Evolutionary conservation across 2,888 invertebrate species (phyloP), one percentile per base, ranked within the genome.

Genomic region (Scaeva pyrastri): DNA sequence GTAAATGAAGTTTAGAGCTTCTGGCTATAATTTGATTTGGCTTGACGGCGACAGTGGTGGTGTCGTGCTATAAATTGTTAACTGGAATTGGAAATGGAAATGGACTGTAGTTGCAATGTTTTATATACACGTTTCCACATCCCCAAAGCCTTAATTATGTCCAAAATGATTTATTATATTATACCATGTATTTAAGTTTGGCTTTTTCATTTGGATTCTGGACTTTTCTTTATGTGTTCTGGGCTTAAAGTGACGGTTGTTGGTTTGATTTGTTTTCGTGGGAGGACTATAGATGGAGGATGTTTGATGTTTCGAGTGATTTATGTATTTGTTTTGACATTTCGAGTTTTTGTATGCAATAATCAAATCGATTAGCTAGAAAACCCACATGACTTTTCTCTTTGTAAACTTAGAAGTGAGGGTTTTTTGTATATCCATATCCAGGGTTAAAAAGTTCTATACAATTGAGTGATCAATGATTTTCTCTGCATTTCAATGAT

Each of bases 151-250:
- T 79, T 68, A 79, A 76, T 84, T 79, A 58, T 79, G 79, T 71
- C 79, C 43, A 39, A 66, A 68, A 68, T 85, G 84, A 85, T 85
- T 80, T 76, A 85, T 85, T 60, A 26, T 16, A 72, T 31, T 45
- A 16, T 11, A 23, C 11, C 48, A 50, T 66, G 5, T 48, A 74
- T 58, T 70, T 31, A n/a, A 41, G 45, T 56, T 48, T 12, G 2
- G 19, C 26, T 21, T 55, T 45, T 43, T 55, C 45, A 56, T 62
- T 43, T 31, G 31, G 39, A 62, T 52, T 41, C 41, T 14, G 23
- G 41, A 52, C 14, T 4, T 26, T 11, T 43, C 45, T 62, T 11
- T 41, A 66, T 19, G 3, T n/a, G 12, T 36, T n/a, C 7, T 23
- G 4, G 26, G 5, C 12, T 45, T 16, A 7, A 12, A 16, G 5